Percentiles rank a stretch among this genome's conserved stretches.
These are phyloP conservation scores for Lagenorhynchus albirostris DNA, from an alignment of 2,113 vertebrate genomes.

Conservation along the genomic window DNA sequence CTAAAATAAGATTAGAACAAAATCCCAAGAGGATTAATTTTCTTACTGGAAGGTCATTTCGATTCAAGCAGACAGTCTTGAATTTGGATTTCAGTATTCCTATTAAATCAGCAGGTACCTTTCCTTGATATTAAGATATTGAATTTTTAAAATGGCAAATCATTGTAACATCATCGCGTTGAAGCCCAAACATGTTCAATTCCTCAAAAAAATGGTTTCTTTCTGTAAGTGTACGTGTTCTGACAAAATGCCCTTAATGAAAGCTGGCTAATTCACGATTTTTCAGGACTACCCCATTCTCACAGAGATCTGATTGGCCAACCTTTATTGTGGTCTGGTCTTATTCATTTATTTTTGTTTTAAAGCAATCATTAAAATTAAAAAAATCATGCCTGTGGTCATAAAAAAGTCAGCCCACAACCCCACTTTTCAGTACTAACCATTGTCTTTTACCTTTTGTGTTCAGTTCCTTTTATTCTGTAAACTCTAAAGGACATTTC, in stretches of 20 bases:
- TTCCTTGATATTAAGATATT: constrained; percentile 5
- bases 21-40: constrained; percentile 56
- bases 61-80: background rate
- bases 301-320: background rate
- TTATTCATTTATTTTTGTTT: constrained; percentile 16
- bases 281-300: background rate
- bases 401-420: background rate
- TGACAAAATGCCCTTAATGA: background rate
- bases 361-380: background rate
- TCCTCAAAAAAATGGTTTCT: constrained; percentile 27
- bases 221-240: background rate
- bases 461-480: background rate
- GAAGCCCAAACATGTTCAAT: background rate
- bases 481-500: background rate
- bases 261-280: background rate
- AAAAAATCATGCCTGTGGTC: background rate
- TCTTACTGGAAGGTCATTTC: constrained; percentile 40
- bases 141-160: background rate
- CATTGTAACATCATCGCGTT: background rate
- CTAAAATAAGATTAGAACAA: constrained; percentile 54
- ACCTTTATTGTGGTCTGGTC: background rate
- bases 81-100: constrained; percentile 25
- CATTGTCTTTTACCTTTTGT: background rate
- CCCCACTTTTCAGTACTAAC: background rate
- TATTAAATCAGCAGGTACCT: background rate